A percentile compares a stretch with the other conserved stretches of the same genome.
Conservation (phyloP, 1,140 invertebrate species). For the Formica selysi region DNA sequence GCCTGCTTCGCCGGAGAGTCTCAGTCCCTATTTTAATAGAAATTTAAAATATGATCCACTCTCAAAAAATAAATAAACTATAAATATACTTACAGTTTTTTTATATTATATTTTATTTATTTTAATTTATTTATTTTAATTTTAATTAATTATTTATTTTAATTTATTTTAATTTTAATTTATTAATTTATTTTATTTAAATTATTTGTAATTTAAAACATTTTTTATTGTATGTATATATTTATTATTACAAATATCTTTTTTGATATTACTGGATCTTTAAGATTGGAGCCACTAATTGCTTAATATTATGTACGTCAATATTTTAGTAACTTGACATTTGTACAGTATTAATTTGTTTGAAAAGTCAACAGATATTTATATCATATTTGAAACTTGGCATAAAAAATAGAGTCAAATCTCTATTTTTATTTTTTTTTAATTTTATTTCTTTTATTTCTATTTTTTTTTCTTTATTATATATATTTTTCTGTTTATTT, state of each 20-base stretch:
- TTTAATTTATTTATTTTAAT: too few species aligned
- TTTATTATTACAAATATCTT: background rate
- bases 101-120: background rate
- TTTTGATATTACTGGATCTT: background rate
- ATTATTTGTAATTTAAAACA: too few species aligned
- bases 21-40: conserved; percentile 23
- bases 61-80: background rate
- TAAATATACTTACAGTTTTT: background rate
- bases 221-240: too few species aligned
- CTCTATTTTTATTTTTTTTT: too few species aligned
- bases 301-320: background rate
- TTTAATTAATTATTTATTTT: too few species aligned
- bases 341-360: background rate
- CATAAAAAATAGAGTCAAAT: too few species aligned
- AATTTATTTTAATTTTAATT: too few species aligned
- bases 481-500: too few species aligned
- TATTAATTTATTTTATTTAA: too few species aligned
- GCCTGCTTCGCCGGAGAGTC: conserved; percentile 40
- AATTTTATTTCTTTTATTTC: too few species aligned
- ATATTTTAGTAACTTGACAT: background rate
- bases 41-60: background rate
- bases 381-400: background rate
- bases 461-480: too few species aligned
- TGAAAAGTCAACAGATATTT: conserved; percentile 2
- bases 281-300: background rate